Conservation (phyloP, 2,797 vertebrate species). For the Pampus argenteus region DNA sequence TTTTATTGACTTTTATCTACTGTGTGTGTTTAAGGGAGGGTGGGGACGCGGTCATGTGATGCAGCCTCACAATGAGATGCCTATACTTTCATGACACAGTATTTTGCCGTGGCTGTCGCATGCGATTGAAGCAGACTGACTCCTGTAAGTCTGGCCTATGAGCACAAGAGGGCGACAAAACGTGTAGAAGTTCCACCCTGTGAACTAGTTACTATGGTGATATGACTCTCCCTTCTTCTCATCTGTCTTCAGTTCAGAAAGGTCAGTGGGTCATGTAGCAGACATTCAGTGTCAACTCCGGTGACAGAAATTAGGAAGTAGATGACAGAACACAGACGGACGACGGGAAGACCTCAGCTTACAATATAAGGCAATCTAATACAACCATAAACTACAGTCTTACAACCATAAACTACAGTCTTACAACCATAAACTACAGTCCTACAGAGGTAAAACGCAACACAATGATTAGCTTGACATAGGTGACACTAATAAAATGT, state of each 20-base stretch:
- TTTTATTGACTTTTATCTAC: background rate
- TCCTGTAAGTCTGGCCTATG: background rate
- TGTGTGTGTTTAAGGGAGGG: background rate
- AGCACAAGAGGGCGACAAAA: constrained; percentile 59
- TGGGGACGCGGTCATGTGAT: background rate
- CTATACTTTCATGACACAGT: constrained; percentile 3
- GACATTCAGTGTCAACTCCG: background rate
- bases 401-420: too few relatives aligned
- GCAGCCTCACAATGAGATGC: background rate
- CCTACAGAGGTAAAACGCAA: too few relatives aligned
- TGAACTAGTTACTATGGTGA: constrained; percentile 1
- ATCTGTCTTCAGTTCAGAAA: background rate
- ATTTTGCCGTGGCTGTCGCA: constrained; percentile 10
- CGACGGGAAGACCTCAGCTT: too few relatives aligned
- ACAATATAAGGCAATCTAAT: too few relatives aligned
- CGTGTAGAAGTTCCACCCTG: background rate
- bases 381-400: too few relatives aligned
- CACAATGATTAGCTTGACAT: too few relatives aligned
- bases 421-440: too few relatives aligned
- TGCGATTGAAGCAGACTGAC: background rate
- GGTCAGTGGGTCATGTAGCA: constrained; percentile 23
- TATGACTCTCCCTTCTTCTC: background rate
- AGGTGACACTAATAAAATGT: too few relatives aligned
- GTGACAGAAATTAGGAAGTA: background rate
- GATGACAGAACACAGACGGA: background rate